A percentile compares a stretch with the other conserved stretches of the same genome.
These are phyloP conservation scores for Sebastes miniatus DNA, from an alignment of 2,797 vertebrate species.

Conservation along the genomic window DNA sequence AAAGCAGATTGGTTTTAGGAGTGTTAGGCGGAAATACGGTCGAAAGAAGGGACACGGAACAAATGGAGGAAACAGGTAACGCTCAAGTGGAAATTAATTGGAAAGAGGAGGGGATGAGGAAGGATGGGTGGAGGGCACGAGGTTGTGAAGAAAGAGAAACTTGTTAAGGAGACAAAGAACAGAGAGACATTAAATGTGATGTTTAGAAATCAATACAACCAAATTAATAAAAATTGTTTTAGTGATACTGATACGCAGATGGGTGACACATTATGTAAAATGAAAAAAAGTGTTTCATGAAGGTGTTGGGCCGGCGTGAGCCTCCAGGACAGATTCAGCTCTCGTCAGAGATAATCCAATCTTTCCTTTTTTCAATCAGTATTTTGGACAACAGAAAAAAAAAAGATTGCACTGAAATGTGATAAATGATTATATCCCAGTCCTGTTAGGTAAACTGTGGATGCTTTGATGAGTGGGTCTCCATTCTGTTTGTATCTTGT, in stretches of 20 bases:
- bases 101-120: neutral
- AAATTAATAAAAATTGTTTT: neutral
- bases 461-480: neutral
- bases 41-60: neutral
- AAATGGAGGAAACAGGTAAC: slow-evolving; percentile 9
- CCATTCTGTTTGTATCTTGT: neutral
- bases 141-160: neutral
- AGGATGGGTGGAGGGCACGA: neutral
- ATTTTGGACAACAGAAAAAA: neutral
- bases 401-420: neutral
- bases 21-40: slow-evolving; percentile 25
- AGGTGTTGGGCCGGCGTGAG: no score
- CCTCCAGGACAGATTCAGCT: neutral
- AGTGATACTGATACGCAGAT: neutral
- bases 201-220: neutral
- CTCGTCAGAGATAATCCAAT: neutral
- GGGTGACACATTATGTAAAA: neutral
- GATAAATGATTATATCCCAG: neutral
- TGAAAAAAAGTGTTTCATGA: neutral
- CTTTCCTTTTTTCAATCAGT: neutral
- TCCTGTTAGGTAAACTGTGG: neutral
- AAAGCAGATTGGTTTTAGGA: slow-evolving; percentile 31
- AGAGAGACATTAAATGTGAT: neutral
- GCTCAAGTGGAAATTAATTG: slow-evolving; percentile 26
- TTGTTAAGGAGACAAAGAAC: neutral